These are phyloP conservation scores for Ferdinandea cuprea DNA, from an alignment of 2,888 invertebrate species.

Conservation along the genomic window DNA sequence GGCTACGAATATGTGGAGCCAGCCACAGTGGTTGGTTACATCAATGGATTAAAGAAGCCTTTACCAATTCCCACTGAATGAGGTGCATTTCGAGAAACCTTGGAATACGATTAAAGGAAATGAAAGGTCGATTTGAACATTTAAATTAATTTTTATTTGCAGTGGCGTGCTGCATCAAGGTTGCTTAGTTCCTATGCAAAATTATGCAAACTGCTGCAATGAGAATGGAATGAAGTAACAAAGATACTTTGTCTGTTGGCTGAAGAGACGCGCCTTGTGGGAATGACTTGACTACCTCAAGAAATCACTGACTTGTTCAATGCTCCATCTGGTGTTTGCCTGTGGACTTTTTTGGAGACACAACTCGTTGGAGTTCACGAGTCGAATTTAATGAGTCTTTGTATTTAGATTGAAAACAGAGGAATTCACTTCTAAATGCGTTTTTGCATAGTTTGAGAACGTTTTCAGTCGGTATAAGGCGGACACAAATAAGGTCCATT, in stretches of 20 bases:
- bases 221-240: not conserved
- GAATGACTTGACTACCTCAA: not conserved
- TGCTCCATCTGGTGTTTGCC: not conserved
- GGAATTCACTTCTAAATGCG: too few relatives aligned
- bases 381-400: too few relatives aligned
- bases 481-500: too few relatives aligned
- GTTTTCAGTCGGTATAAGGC: too few relatives aligned
- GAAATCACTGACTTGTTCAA: not conserved
- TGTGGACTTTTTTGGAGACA: too few relatives aligned
- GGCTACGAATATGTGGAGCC: slow-evolving; percentile 40
- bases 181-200: slow-evolving; percentile 38
- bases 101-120: slow-evolving; percentile 64
- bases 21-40: slow-evolving; percentile 2
- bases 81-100: slow-evolving; percentile 45
- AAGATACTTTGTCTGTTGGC: not conserved
- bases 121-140: slow-evolving; percentile 62
- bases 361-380: too few relatives aligned
- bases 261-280: not conserved
- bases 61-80: slow-evolving; percentile 42
- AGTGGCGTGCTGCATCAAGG: slow-evolving; percentile 34
- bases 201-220: slow-evolving; percentile 28
- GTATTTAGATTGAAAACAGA: too few relatives aligned
- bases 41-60: slow-evolving; percentile 45
- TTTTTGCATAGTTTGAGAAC: too few relatives aligned
- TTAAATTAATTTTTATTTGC: slow-evolving; percentile 65